These are phyloP conservation scores for Chaetogeoica ovagalla DNA, from an alignment of 2,888 invertebrate species.

Conservation along the genomic window DNA sequence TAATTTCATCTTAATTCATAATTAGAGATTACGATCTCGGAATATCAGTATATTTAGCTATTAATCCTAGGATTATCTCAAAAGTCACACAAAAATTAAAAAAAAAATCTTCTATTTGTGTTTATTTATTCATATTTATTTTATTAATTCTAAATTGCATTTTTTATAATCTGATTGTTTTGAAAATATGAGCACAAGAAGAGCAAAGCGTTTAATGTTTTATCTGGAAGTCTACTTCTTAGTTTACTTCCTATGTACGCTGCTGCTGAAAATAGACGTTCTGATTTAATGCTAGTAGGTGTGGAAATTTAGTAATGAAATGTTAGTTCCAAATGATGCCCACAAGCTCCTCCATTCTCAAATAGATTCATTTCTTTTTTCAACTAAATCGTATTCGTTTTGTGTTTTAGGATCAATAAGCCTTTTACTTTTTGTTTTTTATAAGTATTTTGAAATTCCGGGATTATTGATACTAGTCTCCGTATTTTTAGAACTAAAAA, in stretches of 20 bases:
- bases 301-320: constrained; percentile 8
- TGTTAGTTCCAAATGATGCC: constrained; percentile 10
- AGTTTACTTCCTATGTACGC: neutral
- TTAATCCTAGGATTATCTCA: too few relatives aligned
- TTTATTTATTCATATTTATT: too few relatives aligned
- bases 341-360: too few relatives aligned
- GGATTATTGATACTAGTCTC: too few relatives aligned
- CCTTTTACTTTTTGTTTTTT: constrained; percentile 21
- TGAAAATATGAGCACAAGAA: constrained; percentile 11
- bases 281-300: constrained; percentile 6
- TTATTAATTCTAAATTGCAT: neutral
- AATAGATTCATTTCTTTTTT: constrained; percentile 27
- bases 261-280: constrained; percentile 11
- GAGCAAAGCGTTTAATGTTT: constrained; percentile 3
- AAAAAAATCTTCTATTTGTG: too few relatives aligned
- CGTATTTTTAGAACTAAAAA: too few relatives aligned
- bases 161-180: neutral
- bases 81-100: too few relatives aligned
- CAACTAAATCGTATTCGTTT: constrained; percentile 8
- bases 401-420: neutral
- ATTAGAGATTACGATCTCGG: too few relatives aligned
- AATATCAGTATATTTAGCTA: too few relatives aligned
- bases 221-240: constrained; percentile 8
- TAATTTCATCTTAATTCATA: too few relatives aligned
- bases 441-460: too few relatives aligned